These are phyloP conservation scores for Caradrina clavipalpis DNA, from an alignment of 2,888 invertebrate species.

Conservation along the genomic window DNA sequence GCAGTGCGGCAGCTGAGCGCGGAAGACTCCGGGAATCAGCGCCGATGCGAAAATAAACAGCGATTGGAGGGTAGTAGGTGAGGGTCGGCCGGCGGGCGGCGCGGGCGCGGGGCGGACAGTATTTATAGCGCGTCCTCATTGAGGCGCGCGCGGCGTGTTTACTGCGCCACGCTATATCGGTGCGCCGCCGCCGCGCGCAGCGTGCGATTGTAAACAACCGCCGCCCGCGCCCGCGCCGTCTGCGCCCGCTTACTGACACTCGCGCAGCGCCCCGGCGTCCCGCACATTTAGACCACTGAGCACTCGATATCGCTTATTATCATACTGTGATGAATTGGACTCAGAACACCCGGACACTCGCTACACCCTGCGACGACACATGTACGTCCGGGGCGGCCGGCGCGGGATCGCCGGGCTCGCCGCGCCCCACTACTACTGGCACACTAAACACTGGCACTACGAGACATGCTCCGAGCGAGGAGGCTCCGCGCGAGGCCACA, in stretches of 20 bases:
- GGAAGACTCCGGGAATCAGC: slow-evolving; percentile 20
- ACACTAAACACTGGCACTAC: slow-evolving; percentile 27
- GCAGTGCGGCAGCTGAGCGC: slow-evolving; percentile 20
- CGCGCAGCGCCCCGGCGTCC: slow-evolving; percentile 15
- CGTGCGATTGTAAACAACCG: slow-evolving; percentile 60
- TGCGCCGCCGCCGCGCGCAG: slow-evolving; percentile 62
- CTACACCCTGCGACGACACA: slow-evolving; percentile 43
- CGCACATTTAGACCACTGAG: slow-evolving; percentile 37
- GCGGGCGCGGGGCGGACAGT: slow-evolving; percentile 61
- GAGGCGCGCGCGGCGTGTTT: slow-evolving; percentile 70
- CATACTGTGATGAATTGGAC: background rate
- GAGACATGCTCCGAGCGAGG: slow-evolving; percentile 27
- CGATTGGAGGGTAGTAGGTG: slow-evolving; percentile 82
- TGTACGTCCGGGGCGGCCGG: slow-evolving; percentile 9
- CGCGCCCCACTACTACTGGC: background rate
- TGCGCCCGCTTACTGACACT: slow-evolving; percentile 23
- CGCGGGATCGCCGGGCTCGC: slow-evolving; percentile 20
- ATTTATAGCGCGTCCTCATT: slow-evolving; percentile 81
- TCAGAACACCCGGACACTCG: slow-evolving; percentile 14
- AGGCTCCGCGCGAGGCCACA: slow-evolving; percentile 26
- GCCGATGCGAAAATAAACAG: slow-evolving; percentile 69
- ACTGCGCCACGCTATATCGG: slow-evolving; percentile 68
- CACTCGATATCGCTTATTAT: slow-evolving; percentile 21
- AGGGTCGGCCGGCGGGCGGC: slow-evolving; percentile 82
- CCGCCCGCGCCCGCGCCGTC: slow-evolving; percentile 34